These are phyloP conservation scores for Cuniculus paca DNA, from an alignment of 2,797 vertebrate species.

Conservation along the genomic window DNA sequence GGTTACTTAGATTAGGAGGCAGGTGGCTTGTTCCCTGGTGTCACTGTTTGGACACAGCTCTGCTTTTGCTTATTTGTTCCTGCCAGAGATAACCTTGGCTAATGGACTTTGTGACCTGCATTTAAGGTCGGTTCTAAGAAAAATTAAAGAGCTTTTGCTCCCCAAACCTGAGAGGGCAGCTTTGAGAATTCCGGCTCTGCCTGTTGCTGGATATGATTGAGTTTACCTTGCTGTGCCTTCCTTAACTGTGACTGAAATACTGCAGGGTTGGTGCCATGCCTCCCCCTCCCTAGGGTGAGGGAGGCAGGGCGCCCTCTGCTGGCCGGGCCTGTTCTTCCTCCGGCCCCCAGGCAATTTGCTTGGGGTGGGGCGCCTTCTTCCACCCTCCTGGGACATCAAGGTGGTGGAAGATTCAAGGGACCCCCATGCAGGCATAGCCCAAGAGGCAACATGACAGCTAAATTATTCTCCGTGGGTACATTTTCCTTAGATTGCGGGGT, in stretches of 20 bases:
- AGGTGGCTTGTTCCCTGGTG: background rate
- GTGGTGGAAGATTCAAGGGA: background rate
- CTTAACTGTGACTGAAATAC: background rate
- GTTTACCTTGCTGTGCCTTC: background rate
- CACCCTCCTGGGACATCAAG: background rate
- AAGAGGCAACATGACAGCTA: background rate
- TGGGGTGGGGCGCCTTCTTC: background rate
- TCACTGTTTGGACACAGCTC: background rate
- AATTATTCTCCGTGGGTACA: background rate
- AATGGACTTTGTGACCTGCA: background rate
- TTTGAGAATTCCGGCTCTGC: background rate
- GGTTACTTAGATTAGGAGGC: background rate
- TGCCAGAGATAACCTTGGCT: background rate
- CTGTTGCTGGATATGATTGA: background rate
- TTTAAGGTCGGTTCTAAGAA: slow-evolving; percentile 34
- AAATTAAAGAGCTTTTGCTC: slow-evolving; percentile 16
- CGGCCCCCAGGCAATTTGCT: rapidly evolving
- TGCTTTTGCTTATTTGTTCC: slow-evolving; percentile 38
- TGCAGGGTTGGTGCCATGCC: rapidly evolving
- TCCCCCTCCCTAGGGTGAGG: background rate
- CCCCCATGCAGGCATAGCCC: background rate
- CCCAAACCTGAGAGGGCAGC: background rate
- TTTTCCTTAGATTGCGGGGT: background rate
- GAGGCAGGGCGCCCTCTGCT: background rate
- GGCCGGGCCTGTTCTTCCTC: background rate